Percentiles rank a stretch among this genome's conserved stretches.
Evolutionary conservation across 2,888 invertebrate species (phyloP).

Genomic region (Hypercompe scribonia): DNA sequence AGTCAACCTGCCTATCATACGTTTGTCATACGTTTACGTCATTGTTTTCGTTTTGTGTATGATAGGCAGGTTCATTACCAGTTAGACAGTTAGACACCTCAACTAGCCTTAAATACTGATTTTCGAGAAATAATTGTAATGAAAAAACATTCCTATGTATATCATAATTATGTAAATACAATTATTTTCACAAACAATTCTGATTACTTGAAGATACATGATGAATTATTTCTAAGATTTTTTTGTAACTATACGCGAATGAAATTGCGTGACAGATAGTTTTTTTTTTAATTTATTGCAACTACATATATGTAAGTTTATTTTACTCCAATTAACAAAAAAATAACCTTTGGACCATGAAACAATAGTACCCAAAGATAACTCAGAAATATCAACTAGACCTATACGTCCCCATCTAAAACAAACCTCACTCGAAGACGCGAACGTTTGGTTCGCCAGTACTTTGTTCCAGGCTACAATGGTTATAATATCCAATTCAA

Average conservation of each 20-base stretch:
- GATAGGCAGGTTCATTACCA: too few species aligned
- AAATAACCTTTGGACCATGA: neutral
- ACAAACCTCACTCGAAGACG: neutral
- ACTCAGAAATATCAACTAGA: neutral
- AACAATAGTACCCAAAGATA: neutral
- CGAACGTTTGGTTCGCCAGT: neutral
- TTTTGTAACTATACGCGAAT: too few species aligned
- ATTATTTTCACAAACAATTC: too few species aligned
- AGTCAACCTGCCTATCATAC: too few species aligned
- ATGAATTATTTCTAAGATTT: too few species aligned
- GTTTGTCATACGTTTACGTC: too few species aligned
- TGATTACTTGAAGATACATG: too few species aligned
- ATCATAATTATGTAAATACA: neutral
- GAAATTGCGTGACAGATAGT: too few species aligned
- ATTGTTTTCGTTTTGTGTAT: too few species aligned
- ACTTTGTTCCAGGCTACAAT: slow-evolving; percentile 2
- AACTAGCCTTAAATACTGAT: neutral
- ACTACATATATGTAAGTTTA: too few species aligned
- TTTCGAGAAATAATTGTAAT: neutral
- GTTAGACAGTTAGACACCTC: neutral
- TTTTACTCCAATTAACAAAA: neutral
- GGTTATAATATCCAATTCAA: slow-evolving; percentile 13
- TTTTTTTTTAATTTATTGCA: too few species aligned
- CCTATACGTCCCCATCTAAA: neutral
- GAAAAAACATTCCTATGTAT: neutral